Evolutionary conservation across 2,797 vertebrate species (phyloP).

Genomic region (Rhincodon typus): DNA sequence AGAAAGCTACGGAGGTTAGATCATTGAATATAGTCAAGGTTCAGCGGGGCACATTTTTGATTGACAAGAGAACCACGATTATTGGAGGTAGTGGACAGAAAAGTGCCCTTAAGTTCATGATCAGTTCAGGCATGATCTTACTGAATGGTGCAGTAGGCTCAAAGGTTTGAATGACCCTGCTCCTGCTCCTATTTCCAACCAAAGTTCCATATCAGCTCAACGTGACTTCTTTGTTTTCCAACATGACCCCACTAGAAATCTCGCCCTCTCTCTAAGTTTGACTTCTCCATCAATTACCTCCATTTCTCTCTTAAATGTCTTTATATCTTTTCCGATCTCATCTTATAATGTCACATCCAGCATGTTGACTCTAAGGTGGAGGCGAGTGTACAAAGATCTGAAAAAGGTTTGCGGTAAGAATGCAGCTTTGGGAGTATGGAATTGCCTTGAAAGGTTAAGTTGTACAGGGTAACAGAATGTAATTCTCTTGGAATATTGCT

Average conservation of each 20-base stretch:
- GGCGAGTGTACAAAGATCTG: neutral
- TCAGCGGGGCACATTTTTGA: too few species aligned
- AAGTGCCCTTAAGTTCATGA: too few species aligned
- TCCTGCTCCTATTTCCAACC: neutral
- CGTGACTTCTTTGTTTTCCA: neutral
- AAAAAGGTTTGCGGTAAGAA: neutral
- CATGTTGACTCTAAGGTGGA: neutral
- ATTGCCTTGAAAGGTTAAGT: neutral
- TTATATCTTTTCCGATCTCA: neutral
- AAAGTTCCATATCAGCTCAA: neutral
- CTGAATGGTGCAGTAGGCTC: too few species aligned
- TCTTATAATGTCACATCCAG: neutral
- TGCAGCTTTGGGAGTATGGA: neutral
- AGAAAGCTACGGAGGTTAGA: too few species aligned
- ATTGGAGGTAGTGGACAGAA: too few species aligned
- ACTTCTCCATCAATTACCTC: neutral
- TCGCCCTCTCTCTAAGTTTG: neutral
- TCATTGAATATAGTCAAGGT: too few species aligned
- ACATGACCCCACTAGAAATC: neutral
- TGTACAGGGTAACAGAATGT: neutral
- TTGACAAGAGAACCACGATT: too few species aligned
- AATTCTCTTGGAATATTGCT: neutral
- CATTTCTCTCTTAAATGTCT: neutral
- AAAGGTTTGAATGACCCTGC: too few species aligned
- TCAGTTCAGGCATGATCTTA: too few species aligned